Evolutionary conservation across 2,888 invertebrate species (phyloP), one percentile per base, ranked within the genome.

Genomic region (Chloroclystis v-ata): DNA sequence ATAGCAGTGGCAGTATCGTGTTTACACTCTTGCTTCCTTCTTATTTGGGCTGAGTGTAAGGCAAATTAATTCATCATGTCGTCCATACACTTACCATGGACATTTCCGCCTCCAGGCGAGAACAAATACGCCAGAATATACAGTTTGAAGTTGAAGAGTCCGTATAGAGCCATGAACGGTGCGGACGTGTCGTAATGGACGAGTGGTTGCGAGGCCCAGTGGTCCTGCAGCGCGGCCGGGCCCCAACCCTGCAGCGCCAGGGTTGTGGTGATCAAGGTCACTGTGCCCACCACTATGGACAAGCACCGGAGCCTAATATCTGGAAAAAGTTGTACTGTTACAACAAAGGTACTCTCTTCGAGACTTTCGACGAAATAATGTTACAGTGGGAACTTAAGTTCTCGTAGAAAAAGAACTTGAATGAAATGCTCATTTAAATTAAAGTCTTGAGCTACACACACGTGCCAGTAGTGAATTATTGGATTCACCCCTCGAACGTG

Each of bases 161-260:
- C 97, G 76, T 98, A 98, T 60, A 97, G 93, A 2, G 97, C 94
- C 94, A 98, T 97, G 82, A 98, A 98, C 59, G 98, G 96, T 5
- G 96, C 96, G 0, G 97, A 97, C 60, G 95, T 97, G 64, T 93
- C 93, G 77, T 97, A 97, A 72, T 94, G 94, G 28, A 95, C 94
- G 13, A 94, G 93, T 12, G 97, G 89, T 49, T 95, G 93, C 7
- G 97, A 93, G 0, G 97, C 96, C 89, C 98, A 98, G 82, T 97
- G 97, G 78, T 98, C 97, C 79, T 98, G 96, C 43, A 98, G 82
- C 7, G 96, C 93, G 9, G 94, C 96, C 38, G 95, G 92, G 3
- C 98, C 97, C 86, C 97, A 98, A 48, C 95, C 90, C 58, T 94
- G 90, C 1, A 92, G 90, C 1, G 95, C 95, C 35, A 97, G 93